Conservation (phyloP, 2,797 vertebrate genomes). For the Salmo trutta region DNA sequence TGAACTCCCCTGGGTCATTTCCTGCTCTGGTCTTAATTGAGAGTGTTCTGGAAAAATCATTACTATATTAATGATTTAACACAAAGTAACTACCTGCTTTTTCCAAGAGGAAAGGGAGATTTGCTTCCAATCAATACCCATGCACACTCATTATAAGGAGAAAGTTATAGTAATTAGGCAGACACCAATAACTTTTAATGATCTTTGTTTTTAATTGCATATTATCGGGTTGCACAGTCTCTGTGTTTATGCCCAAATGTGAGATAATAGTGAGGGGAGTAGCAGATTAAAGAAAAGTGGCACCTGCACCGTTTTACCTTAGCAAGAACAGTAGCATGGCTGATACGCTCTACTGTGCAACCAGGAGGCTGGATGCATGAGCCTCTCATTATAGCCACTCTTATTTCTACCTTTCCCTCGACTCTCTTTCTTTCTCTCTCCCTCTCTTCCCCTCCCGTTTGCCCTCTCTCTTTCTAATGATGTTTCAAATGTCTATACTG, state of each 20-base stretch:
- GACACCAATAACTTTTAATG: constrained; percentile 83
- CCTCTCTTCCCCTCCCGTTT: neutral
- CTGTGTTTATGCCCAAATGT: constrained; percentile 76
- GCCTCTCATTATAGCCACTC: constrained; percentile 7
- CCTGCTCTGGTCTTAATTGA: constrained; percentile 82
- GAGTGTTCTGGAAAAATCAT: constrained; percentile 85
- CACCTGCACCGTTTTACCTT: constrained; percentile 52
- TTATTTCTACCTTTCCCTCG: neutral
- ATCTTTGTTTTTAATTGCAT: constrained; percentile 84
- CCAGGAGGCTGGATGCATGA: constrained; percentile 22
- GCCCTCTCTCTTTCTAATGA: neutral
- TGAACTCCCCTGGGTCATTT: constrained; percentile 77
- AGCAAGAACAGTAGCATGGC: constrained; percentile 34
- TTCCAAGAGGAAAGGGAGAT: constrained; percentile 80
- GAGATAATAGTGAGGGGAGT: constrained; percentile 75
- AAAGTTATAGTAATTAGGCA: constrained; percentile 85
- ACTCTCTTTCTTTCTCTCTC: neutral
- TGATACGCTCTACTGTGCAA: constrained; percentile 11
- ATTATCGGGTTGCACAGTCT: constrained; percentile 73
- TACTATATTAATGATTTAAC: constrained; percentile 87
- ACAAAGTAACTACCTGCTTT: constrained; percentile 84
- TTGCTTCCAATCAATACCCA: constrained; percentile 78
- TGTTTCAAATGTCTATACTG: neutral
- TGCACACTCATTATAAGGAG: constrained; percentile 80
- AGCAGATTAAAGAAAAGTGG: constrained; percentile 67